A percentile compares a stretch with the other conserved stretches of the same genome.
Evolutionary conservation across 2,113 vertebrate genomes (phyloP).

Genomic region (Thymallus thymallus): DNA sequence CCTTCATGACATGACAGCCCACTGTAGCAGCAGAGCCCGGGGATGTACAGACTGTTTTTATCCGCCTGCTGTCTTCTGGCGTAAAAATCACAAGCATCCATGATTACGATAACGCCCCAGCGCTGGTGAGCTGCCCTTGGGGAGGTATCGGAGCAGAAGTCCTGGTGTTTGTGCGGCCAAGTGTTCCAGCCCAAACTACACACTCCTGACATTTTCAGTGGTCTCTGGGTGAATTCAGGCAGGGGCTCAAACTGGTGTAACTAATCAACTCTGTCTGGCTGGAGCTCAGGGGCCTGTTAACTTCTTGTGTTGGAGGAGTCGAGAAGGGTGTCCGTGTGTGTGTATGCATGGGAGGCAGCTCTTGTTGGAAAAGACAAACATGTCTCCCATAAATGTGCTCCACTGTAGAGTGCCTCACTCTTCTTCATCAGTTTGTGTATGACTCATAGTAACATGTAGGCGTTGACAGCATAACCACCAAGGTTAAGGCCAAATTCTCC

Average conservation of each 20-base stretch:
- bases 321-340: neutral
- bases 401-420: too few relatives aligned
- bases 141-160: slow-evolving; percentile 44
- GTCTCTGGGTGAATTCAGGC: slow-evolving; percentile 40
- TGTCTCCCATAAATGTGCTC: neutral
- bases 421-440: too few relatives aligned
- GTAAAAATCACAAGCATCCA: slow-evolving; percentile 49
- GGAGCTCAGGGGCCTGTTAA: slow-evolving; percentile 43
- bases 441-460: too few relatives aligned
- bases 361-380: slow-evolving; percentile 9
- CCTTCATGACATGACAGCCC: slow-evolving; percentile 22
- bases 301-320: slow-evolving; percentile 5
- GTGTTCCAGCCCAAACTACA: slow-evolving; percentile 59
- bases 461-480: neutral
- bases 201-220: slow-evolving; percentile 62
- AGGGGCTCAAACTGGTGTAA: slow-evolving; percentile 46
- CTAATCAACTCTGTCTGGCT: slow-evolving; percentile 46
- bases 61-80: slow-evolving; percentile 36
- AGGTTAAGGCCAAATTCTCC: neutral
- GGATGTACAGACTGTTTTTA: slow-evolving; percentile 35
- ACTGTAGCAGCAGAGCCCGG: slow-evolving; percentile 8
- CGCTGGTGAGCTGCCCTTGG: slow-evolving; percentile 41
- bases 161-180: slow-evolving; percentile 42
- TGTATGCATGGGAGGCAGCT: neutral
- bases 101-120: slow-evolving; percentile 55